These are phyloP conservation scores for Stomatorhinus walkeri DNA, from an alignment of 2,797 vertebrate species.

Conservation along the genomic window DNA sequence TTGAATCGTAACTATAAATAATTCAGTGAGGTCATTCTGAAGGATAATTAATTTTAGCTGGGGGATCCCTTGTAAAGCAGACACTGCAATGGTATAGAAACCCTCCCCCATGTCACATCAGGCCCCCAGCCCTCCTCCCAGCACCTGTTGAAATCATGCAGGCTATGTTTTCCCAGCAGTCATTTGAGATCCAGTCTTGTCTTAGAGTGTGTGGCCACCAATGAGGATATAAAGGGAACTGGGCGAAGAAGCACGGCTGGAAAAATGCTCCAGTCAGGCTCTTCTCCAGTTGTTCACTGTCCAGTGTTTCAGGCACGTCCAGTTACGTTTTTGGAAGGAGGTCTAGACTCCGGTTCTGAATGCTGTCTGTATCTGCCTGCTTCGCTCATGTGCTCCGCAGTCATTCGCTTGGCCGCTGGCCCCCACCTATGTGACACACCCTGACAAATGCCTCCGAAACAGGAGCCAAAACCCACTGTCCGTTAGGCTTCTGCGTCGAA, in stretches of 20 bases:
- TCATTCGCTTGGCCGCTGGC: not conserved
- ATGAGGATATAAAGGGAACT: not conserved
- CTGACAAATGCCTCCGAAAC: slow-evolving; percentile 7
- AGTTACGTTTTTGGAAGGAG: not conserved
- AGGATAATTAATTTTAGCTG: slow-evolving; percentile 13
- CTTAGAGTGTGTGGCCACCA: not conserved
- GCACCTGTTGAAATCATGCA: slow-evolving; percentile 11
- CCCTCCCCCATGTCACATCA: not conserved
- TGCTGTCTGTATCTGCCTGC: not conserved
- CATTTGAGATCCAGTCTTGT: slow-evolving; percentile 3
- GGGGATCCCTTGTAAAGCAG: slow-evolving; percentile 18
- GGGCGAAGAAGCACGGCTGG: not conserved
- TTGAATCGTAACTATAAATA: slow-evolving; percentile 20
- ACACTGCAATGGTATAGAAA: not conserved
- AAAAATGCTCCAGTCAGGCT: not conserved
- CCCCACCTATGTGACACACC: not conserved
- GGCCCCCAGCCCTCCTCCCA: not conserved
- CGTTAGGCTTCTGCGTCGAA: not conserved
- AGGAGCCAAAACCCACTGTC: not conserved
- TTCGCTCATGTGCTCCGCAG: not conserved
- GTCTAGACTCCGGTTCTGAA: not conserved
- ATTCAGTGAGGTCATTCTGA: slow-evolving; percentile 7
- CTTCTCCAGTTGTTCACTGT: not conserved
- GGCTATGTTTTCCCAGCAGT: slow-evolving; percentile 2
- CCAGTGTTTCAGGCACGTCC: not conserved